Percentiles rank a stretch among this genome's conserved stretches.
Evolutionary conservation across 2,888 invertebrate species (phyloP).

Genomic region (Rhagophthalmus giganteus): DNA sequence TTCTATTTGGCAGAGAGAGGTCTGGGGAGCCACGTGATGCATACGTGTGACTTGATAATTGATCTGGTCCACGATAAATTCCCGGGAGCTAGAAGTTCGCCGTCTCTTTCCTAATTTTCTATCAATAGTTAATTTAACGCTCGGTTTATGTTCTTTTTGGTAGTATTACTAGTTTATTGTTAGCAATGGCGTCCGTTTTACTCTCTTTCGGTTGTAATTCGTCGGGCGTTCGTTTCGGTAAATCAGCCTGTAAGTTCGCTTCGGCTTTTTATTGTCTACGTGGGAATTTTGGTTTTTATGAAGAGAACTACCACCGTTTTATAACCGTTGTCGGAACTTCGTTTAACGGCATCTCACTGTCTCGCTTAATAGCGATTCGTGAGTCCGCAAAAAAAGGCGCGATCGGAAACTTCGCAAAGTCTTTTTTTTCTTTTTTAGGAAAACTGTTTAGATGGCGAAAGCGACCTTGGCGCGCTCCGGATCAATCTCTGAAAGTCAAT

Average conservation of each 20-base stretch:
- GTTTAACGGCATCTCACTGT: too few species aligned
- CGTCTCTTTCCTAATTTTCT: conserved; percentile 22
- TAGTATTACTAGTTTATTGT: conserved; percentile 18
- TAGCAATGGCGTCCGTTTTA: conserved; percentile 16
- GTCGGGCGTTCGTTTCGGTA: conserved; percentile 23
- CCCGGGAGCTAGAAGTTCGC: background rate
- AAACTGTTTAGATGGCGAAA: too few species aligned
- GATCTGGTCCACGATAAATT: conserved; percentile 10
- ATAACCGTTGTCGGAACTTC: too few species aligned
- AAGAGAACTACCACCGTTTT: too few species aligned
- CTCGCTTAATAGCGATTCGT: too few species aligned
- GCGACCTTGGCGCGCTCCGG: too few species aligned
- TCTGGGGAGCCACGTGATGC: conserved; percentile 15
- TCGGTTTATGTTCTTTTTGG: conserved; percentile 16
- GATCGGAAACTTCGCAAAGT: too few species aligned
- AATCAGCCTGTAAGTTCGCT: conserved; percentile 25
- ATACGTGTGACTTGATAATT: conserved; percentile 17
- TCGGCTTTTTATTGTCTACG: too few species aligned
- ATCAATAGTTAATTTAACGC: conserved; percentile 26
- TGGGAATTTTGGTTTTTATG: too few species aligned
- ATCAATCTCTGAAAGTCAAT: too few species aligned
- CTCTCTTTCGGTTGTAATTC: conserved; percentile 24
- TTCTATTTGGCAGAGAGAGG: conserved; percentile 6
- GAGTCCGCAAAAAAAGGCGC: too few species aligned
- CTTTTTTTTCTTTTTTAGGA: too few species aligned